Conservation (phyloP, 37 sponge, comb jelly and placozoan genomes). For the Corticium candelabrum region DNA sequence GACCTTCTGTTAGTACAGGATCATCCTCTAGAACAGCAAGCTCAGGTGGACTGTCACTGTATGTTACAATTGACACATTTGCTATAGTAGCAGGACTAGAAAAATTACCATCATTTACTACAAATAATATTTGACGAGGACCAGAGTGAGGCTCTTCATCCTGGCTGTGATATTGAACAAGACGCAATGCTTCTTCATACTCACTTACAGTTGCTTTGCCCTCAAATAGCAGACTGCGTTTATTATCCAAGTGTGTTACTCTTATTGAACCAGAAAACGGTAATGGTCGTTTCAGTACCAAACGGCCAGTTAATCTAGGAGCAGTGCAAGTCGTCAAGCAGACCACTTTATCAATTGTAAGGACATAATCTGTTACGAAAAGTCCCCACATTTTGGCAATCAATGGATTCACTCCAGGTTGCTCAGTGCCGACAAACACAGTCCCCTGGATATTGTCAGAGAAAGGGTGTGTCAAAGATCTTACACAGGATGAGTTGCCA, state of each 20-base stretch:
- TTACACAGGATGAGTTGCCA: background rate
- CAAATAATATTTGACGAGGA: background rate
- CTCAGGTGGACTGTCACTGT: background rate
- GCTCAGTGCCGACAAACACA: background rate
- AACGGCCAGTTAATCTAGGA: background rate
- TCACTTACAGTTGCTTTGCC: background rate
- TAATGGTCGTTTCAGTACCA: background rate
- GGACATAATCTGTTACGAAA: background rate
- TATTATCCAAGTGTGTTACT: background rate
- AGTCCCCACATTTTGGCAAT: background rate
- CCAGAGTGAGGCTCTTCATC: background rate
- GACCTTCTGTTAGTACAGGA: background rate
- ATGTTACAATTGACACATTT: background rate
- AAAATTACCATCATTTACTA: background rate
- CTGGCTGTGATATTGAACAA: background rate
- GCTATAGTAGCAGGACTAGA: background rate
- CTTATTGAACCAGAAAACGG: background rate
- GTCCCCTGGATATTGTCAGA: background rate
- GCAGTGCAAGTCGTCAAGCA: background rate
- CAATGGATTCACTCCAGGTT: background rate
- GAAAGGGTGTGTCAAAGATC: background rate
- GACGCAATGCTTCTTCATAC: background rate
- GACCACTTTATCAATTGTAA: background rate
- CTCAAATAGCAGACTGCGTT: background rate
- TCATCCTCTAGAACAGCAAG: background rate